phyloP scores from a whole-genome alignment of 2,113 vertebrate species.

The Hassar affinis region DNA sequence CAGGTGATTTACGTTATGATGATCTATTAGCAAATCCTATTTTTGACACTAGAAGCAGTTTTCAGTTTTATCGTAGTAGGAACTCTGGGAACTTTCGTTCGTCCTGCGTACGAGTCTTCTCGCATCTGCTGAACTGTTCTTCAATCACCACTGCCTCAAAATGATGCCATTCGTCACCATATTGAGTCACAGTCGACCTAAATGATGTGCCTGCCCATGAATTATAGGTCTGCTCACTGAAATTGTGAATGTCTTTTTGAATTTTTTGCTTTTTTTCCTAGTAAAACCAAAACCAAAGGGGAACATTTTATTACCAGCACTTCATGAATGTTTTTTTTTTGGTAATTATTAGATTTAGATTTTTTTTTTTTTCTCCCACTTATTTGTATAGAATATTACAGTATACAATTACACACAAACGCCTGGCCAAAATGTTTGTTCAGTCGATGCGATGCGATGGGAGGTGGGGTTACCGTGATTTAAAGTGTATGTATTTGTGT shows the following conservation, averaged over 20 bases:
- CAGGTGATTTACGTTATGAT: conserved; percentile 34
- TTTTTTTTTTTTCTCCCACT: conserved; percentile 28
- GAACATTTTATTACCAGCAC: conserved; percentile 57
- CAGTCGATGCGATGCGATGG: neutral
- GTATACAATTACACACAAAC: conserved; percentile 11
- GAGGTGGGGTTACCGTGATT: conserved; percentile 25
- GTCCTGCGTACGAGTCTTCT: conserved; percentile 23
- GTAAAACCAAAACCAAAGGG: conserved; percentile 55
- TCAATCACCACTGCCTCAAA: conserved; percentile 50
- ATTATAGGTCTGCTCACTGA: conserved; percentile 39
- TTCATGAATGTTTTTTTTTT: conserved; percentile 49
- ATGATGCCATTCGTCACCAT: conserved; percentile 28
- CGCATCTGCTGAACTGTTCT: conserved; percentile 26
- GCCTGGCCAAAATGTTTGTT: conserved; percentile 20
- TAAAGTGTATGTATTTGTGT: conserved; percentile 32
- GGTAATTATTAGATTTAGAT: conserved; percentile 14
- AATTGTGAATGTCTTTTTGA: conserved; percentile 51
- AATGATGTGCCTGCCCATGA: conserved; percentile 34
- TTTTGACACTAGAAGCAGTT: conserved; percentile 38
- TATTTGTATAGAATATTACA: conserved; percentile 53
- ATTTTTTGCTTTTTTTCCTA: conserved; percentile 40
- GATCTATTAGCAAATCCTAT: neutral
- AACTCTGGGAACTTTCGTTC: conserved; percentile 29
- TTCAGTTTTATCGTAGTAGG: conserved; percentile 27
- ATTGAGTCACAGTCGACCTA: conserved; percentile 32